A percentile compares a stretch with the other conserved stretches of the same genome.
Conservation (phyloP, 2,888 invertebrate genomes). For the Andrena trimmerana region DNA sequence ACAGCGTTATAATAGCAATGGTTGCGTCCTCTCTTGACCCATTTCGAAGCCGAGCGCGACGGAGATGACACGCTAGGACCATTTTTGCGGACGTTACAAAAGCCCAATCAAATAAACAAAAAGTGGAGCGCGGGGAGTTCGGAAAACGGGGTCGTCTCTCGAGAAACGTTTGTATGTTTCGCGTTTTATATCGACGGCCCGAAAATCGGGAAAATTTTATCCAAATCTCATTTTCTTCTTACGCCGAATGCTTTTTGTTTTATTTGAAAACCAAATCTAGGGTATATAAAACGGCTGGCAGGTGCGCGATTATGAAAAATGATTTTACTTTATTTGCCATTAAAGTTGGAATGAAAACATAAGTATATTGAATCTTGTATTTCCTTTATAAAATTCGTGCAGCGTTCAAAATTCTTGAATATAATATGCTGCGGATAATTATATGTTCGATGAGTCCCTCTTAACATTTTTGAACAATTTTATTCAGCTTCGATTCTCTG, state of each 20-base stretch:
- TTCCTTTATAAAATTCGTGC: no score
- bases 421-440: no score
- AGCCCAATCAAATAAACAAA: slow-evolving; percentile 57
- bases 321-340: no score
- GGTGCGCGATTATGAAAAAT: no score
- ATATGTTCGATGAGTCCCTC: no score
- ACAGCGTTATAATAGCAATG: slow-evolving; percentile 75
- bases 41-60: slow-evolving; percentile 60
- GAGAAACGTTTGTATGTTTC: slow-evolving; percentile 64
- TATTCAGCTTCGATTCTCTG: no score
- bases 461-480: no score
- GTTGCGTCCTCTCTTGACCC: slow-evolving; percentile 71
- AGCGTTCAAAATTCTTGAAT: no score
- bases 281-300: no score
- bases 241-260: not conserved
- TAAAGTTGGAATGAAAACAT: no score
- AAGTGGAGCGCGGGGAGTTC: slow-evolving; percentile 15
- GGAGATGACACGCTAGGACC: slow-evolving; percentile 56
- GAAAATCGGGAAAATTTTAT: slow-evolving; percentile 48
- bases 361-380: no score
- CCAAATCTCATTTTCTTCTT: not conserved
- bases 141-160: slow-evolving; percentile 36
- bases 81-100: slow-evolving; percentile 64
- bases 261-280: not conserved
- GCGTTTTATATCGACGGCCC: slow-evolving; percentile 59